Percentiles rank a stretch among this genome's conserved stretches.
phyloP scores from a whole-genome alignment of 1,140 invertebrate genomes.

The Brachionus asplanchnoidis region DNA sequence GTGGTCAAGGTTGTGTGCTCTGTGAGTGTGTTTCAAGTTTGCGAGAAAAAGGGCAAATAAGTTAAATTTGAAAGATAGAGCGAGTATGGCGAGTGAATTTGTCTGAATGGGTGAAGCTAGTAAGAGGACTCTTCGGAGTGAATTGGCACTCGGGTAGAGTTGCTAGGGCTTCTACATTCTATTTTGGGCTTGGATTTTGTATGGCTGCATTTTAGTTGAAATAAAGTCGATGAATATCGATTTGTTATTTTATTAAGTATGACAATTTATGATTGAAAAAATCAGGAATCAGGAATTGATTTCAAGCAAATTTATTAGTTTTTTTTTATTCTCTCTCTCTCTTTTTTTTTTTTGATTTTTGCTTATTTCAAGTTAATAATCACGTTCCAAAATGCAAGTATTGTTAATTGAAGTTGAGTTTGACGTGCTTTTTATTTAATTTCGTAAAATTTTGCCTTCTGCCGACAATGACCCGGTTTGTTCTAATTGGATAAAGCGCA shows the following conservation, averaged over 20 bases:
- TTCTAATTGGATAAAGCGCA: neutral
- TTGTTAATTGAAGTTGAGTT: neutral
- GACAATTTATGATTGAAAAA: neutral
- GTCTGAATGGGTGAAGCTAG: neutral
- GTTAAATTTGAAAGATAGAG: too few relatives aligned
- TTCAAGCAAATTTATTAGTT: constrained; percentile 28
- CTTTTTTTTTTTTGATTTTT: neutral
- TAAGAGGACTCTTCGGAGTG: neutral
- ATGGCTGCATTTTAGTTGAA: neutral
- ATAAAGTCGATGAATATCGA: neutral
- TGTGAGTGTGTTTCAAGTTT: too few relatives aligned
- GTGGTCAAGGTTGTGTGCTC: too few relatives aligned
- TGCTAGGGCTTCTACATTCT: neutral
- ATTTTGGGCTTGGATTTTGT: neutral
- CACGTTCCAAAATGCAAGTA: neutral
- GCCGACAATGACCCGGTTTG: neutral
- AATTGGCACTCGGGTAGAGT: neutral
- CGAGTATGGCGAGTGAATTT: neutral
- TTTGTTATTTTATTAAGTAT: constrained; percentile 14
- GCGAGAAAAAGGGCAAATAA: too few relatives aligned
- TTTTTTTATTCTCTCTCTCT: neutral
- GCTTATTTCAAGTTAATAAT: neutral
- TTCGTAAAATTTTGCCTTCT: neutral
- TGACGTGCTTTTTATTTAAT: constrained; percentile 3
- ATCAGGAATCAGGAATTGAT: constrained; percentile 28